These are phyloP conservation scores for Drosophila busckii DNA, from an alignment of 1,140 invertebrate genomes.

Conservation along the genomic window DNA sequence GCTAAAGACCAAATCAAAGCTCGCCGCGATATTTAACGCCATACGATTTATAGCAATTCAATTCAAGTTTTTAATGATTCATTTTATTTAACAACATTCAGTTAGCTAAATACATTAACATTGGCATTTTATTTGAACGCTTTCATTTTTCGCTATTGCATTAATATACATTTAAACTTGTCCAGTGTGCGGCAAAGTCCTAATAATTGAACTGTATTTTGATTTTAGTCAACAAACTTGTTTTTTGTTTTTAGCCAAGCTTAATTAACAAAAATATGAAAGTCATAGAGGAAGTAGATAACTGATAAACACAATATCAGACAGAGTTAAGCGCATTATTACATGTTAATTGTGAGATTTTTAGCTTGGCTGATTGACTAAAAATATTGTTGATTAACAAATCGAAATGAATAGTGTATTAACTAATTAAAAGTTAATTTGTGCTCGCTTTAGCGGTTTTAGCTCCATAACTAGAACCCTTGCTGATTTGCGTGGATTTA, in stretches of 20 bases:
- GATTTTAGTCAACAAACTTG: no score
- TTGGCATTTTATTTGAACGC: not conserved
- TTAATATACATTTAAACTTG: slow-evolving; percentile 29
- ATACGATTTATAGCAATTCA: no score
- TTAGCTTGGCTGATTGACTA: slow-evolving; percentile 57
- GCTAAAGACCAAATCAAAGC: no score
- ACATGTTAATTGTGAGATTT: slow-evolving; percentile 34
- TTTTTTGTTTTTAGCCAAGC: no score
- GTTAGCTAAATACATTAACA: no score
- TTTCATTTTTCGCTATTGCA: slow-evolving; percentile 22
- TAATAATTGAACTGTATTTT: slow-evolving; percentile 21
- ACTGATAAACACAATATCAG: slow-evolving; percentile 20
- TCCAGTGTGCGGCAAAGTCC: slow-evolving; percentile 32
- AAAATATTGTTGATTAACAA: slow-evolving; percentile 45
- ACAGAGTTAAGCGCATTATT: slow-evolving; percentile 38
- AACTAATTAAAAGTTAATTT: slow-evolving; percentile 56
- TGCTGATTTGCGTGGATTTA: slow-evolving; percentile 90
- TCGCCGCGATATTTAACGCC: no score
- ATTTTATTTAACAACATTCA: no score
- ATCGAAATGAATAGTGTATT: slow-evolving; percentile 40
- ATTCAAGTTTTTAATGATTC: not conserved
- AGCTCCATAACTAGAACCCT: slow-evolving; percentile 88
- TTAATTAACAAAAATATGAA: slow-evolving; percentile 18
- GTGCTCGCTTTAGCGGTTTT: slow-evolving; percentile 42
- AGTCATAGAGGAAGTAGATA: slow-evolving; percentile 27